Conservation (phyloP, 2,797 vertebrate genomes). For the Anisognathus igniventris region DNA sequence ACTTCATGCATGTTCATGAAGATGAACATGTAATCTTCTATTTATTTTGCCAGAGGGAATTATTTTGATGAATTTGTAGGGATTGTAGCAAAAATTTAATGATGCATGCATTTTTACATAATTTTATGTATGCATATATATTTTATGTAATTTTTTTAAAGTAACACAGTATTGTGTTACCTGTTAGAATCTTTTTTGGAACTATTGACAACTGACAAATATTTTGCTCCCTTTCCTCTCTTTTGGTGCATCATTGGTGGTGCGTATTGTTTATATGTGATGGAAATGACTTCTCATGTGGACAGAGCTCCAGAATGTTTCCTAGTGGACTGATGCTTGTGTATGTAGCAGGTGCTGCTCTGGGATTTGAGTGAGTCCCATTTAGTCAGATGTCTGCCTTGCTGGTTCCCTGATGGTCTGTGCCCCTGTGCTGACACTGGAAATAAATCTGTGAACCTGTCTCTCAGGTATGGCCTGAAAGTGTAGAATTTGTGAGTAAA, state of each 20-base stretch:
- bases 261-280: background rate
- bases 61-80: background rate
- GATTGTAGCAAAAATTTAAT: background rate
- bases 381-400: background rate
- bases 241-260: background rate
- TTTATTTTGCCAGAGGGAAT: background rate
- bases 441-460: background rate
- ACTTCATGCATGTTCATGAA: background rate
- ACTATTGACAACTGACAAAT: background rate
- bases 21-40: background rate
- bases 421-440: background rate
- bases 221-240: background rate
- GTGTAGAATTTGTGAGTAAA: background rate
- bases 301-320: background rate
- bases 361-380: background rate
- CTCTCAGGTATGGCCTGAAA: background rate
- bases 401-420: background rate
- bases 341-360: background rate
- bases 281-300: background rate
- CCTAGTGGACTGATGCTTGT: rapidly evolving
- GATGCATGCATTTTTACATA: background rate
- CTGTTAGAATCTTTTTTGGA: background rate
- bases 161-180: background rate
- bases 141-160: background rate
- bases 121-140: background rate